Conservation (phyloP, 2,888 invertebrate genomes). For the Lithophane semibrunnea region DNA sequence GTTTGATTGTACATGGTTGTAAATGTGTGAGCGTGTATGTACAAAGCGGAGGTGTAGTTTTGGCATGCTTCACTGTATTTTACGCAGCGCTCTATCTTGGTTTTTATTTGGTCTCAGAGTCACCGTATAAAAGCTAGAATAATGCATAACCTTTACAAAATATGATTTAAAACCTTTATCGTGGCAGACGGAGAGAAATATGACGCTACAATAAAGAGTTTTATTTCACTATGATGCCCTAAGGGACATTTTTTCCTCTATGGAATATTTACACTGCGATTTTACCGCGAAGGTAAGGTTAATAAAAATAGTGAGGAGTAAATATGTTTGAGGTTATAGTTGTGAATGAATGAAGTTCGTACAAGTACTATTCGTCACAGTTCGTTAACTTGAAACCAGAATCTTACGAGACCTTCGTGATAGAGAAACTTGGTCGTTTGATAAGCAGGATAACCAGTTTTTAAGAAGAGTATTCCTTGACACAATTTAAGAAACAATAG, state of each 20-base stretch:
- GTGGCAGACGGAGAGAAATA: slow-evolving; percentile 41
- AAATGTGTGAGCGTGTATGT: too few species aligned
- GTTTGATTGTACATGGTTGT: too few species aligned
- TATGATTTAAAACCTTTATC: slow-evolving; percentile 56
- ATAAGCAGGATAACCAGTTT: not conserved
- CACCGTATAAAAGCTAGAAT: slow-evolving; percentile 23
- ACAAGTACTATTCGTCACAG: not conserved
- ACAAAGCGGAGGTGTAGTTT: too few species aligned
- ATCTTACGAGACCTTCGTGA: not conserved
- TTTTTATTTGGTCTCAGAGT: too few species aligned
- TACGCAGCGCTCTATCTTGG: too few species aligned
- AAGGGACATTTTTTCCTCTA: slow-evolving; percentile 29
- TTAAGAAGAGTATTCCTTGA: not conserved
- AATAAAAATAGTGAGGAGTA: slow-evolving; percentile 1
- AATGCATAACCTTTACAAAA: slow-evolving; percentile 27
- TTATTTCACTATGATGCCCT: slow-evolving; percentile 38
- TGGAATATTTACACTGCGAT: slow-evolving; percentile 36
- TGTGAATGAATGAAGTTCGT: not conserved
- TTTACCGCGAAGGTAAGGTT: slow-evolving; percentile 3
- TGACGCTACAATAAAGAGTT: slow-evolving; percentile 41
- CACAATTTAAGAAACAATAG: slow-evolving; percentile 1
- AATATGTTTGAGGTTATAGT: slow-evolving; percentile 4
- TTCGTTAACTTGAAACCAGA: not conserved
- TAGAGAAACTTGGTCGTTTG: not conserved
- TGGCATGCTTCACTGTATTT: too few species aligned